Evolutionary conservation across 2,113 vertebrate genomes (phyloP).

Genomic region (Propithecus coquereli): DNA sequence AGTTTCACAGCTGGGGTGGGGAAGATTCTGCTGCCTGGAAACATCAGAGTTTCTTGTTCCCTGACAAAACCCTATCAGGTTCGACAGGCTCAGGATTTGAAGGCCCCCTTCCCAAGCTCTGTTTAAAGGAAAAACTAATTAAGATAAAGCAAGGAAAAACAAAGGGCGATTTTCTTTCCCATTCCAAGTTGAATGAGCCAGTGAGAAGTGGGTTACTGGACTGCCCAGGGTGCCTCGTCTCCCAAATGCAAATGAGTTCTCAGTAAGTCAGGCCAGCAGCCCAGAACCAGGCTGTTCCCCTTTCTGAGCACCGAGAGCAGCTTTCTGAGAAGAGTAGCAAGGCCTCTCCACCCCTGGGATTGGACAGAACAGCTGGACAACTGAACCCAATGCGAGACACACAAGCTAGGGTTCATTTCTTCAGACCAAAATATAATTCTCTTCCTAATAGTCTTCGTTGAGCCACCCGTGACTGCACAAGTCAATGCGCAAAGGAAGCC

Average conservation of each 20-base stretch:
- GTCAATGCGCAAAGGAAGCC: neutral
- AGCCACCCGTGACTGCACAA: neutral
- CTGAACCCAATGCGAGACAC: neutral
- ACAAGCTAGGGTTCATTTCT: neutral
- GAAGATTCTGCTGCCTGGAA: neutral
- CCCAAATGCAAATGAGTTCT: neutral
- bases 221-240: neutral
- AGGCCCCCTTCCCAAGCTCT: neutral
- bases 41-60: constrained; percentile 15
- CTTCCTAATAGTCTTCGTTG: neutral
- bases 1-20: neutral
- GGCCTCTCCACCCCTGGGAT: neutral
- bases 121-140: neutral
- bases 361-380: neutral
- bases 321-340: neutral
- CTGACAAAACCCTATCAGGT: neutral
- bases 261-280: neutral
- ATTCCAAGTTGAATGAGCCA: neutral
- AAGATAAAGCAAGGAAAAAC: neutral
- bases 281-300: neutral
- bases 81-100: neutral
- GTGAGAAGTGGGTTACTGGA: neutral
- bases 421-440: neutral
- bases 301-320: neutral
- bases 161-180: neutral